phyloP scores from a whole-genome alignment of 1,140 invertebrate species.

The Araneus ventricosus region DNA sequence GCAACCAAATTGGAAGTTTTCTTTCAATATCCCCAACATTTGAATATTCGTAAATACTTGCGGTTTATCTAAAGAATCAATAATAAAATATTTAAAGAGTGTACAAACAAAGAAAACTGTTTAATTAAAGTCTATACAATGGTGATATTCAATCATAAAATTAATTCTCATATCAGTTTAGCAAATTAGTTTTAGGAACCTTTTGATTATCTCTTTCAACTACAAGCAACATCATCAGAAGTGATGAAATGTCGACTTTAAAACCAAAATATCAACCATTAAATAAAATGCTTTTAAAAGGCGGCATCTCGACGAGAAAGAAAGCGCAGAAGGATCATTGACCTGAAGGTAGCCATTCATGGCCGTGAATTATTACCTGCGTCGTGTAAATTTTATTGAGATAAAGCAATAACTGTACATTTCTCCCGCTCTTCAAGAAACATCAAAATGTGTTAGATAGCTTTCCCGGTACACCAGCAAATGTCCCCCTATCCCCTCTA shows the following conservation, averaged over 20 bases:
- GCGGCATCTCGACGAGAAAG: neutral
- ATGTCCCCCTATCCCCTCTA: neutral
- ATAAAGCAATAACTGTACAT: constrained; percentile 26
- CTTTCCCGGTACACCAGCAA: neutral
- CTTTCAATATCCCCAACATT: too few relatives aligned
- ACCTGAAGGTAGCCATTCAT: constrained; percentile 6
- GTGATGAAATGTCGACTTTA: neutral
- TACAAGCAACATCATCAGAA: too few relatives aligned
- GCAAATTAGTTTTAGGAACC: too few relatives aligned
- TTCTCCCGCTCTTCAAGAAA: constrained; percentile 1
- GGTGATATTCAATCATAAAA: too few relatives aligned
- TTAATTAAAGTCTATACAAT: too few relatives aligned
- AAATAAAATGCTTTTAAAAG: neutral
- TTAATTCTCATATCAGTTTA: too few relatives aligned
- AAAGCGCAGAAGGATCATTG: neutral
- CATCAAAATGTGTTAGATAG: constrained; percentile 33
- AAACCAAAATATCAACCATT: neutral
- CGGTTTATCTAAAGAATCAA: too few relatives aligned
- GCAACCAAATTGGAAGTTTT: too few relatives aligned
- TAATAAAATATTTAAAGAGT: too few relatives aligned
- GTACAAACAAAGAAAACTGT: too few relatives aligned
- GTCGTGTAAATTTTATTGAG: constrained; percentile 34
- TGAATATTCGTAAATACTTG: too few relatives aligned
- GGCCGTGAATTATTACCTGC: constrained; percentile 23
- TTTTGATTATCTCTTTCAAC: too few relatives aligned